Conservation (phyloP, 1,140 invertebrate species). For the Bathynomus jamesi region DNA sequence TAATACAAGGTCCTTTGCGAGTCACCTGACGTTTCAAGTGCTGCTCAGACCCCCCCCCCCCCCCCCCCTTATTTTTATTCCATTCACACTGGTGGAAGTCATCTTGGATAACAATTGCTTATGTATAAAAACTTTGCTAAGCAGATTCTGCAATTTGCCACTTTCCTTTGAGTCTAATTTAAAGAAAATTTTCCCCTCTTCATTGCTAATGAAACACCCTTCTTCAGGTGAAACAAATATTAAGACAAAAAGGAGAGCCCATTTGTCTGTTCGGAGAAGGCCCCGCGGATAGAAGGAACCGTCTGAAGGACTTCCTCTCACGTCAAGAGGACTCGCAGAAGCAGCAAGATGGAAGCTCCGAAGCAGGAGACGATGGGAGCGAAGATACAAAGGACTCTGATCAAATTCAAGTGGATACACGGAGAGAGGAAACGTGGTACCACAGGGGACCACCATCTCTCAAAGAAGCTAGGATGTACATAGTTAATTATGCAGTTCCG, state of each 20-base stretch:
- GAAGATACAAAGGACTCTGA: slow-evolving; percentile 51
- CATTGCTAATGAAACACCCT: too few species aligned
- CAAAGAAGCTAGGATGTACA: slow-evolving; percentile 70
- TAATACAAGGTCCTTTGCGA: too few species aligned
- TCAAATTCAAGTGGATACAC: slow-evolving; percentile 39
- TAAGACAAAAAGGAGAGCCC: slow-evolving; percentile 83
- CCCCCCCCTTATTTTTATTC: too few species aligned
- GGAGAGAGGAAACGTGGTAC: slow-evolving; percentile 83
- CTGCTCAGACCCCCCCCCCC: too few species aligned
- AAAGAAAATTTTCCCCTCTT: too few species aligned
- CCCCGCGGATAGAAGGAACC: slow-evolving; percentile 81
- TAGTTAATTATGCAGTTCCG: slow-evolving; percentile 53
- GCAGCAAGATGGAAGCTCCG: slow-evolving; percentile 42
- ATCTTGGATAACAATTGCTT: too few species aligned
- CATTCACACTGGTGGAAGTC: too few species aligned
- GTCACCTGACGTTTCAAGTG: too few species aligned
- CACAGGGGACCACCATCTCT: slow-evolving; percentile 88
- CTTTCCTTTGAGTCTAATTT: too few species aligned
- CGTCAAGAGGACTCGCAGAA: slow-evolving; percentile 83
- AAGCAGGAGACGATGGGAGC: slow-evolving; percentile 67
- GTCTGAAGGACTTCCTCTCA: slow-evolving; percentile 82
- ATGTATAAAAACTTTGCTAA: too few species aligned
- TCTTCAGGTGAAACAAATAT: slow-evolving; percentile 73
- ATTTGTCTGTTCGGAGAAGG: slow-evolving; percentile 96
- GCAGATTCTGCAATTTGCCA: too few species aligned